A percentile compares a stretch with the other conserved stretches of the same genome.
Evolutionary conservation across 2,113 vertebrate species (phyloP).

Genomic region (Trematocara nigrifrons): DNA sequence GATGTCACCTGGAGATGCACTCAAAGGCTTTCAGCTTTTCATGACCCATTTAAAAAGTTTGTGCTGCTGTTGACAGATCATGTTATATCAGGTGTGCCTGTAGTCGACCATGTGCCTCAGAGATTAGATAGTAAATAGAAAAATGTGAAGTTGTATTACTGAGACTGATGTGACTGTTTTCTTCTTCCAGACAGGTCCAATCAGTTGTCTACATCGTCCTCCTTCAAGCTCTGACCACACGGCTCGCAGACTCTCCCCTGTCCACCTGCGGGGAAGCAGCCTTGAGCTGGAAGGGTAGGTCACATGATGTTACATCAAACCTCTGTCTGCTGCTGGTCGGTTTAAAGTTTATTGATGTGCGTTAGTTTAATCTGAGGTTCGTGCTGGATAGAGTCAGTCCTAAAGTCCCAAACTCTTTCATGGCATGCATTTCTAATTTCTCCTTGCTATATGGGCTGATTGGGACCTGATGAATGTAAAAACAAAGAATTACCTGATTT

Average conservation of each 20-base stretch:
- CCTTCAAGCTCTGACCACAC: constrained; percentile 72
- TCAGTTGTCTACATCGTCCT: constrained; percentile 78
- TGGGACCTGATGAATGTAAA: not conserved
- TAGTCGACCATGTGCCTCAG: not conserved
- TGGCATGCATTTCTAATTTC: not conserved
- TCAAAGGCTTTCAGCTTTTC: not conserved
- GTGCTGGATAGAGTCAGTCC: not conserved
- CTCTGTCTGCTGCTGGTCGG: not conserved
- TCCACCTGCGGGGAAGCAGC: constrained; percentile 73
- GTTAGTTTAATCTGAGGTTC: not conserved
- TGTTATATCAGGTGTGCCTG: not conserved
- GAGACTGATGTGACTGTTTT: not conserved
- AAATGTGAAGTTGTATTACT: not conserved
- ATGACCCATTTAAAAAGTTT: not conserved
- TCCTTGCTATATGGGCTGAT: not conserved
- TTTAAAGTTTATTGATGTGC: not conserved
- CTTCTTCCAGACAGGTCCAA: constrained; percentile 77
- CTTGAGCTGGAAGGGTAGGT: constrained; percentile 84
- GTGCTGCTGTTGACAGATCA: not conserved
- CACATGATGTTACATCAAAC: not conserved
- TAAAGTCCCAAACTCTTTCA: not conserved
- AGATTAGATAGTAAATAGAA: not conserved
- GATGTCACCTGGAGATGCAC: not conserved
- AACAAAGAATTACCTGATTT: not conserved
- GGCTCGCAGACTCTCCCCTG: constrained; percentile 45